A percentile compares a stretch with the other conserved stretches of the same genome.
Conservation (phyloP, 2,888 invertebrate species). For the Andricus quercusramuli region DNA sequence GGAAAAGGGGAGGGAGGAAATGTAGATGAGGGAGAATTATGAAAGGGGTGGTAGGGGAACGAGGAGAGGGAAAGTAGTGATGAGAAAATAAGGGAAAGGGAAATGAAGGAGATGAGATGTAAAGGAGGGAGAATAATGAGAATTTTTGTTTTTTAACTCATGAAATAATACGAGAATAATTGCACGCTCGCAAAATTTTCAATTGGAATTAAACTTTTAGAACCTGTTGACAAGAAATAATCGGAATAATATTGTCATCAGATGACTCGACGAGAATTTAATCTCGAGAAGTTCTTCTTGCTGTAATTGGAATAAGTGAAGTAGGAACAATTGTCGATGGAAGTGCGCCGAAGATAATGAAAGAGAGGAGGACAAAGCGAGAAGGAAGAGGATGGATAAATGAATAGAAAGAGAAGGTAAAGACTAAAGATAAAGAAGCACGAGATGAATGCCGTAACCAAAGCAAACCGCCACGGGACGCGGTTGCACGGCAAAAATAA, state of each 20-base stretch:
- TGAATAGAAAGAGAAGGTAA: constrained; percentile 21
- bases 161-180: too few relatives aligned
- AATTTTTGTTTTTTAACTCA: too few relatives aligned
- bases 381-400: constrained; percentile 43
- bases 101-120: too few relatives aligned
- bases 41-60: too few relatives aligned
- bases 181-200: neutral
- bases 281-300: constrained; percentile 15
- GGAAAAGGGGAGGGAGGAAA: too few relatives aligned
- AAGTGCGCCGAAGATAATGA: constrained; percentile 31
- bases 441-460: constrained; percentile 44
- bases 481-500: constrained; percentile 59
- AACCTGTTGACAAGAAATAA: constrained; percentile 35
- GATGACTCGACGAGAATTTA: constrained; percentile 21
- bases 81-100: too few relatives aligned
- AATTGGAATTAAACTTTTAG: neutral
- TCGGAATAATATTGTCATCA: constrained; percentile 11
- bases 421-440: constrained; percentile 24
- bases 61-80: too few relatives aligned
- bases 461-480: constrained; percentile 44
- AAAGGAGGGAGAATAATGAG: too few relatives aligned
- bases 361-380: constrained; percentile 21
- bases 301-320: constrained; percentile 37
- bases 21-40: too few relatives aligned
- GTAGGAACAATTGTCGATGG: constrained; percentile 34